Percentiles rank a stretch among this genome's conserved stretches.
phyloP scores from a whole-genome alignment of 2,113 vertebrate species.

The Indicator indicator region DNA sequence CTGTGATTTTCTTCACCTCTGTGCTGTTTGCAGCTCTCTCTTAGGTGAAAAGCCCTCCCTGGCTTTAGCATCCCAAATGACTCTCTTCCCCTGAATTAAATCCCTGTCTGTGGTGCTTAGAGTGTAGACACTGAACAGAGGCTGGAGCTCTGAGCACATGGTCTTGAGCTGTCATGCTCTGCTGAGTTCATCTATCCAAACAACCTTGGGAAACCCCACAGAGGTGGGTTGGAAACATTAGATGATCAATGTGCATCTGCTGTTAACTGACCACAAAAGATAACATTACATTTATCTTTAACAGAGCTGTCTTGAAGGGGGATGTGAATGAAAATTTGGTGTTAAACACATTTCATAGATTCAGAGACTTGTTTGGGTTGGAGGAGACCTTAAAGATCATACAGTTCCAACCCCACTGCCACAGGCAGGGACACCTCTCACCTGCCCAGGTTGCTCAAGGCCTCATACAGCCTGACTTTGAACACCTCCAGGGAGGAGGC shows the following conservation, averaged over 20 bases:
- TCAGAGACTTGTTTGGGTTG: not conserved
- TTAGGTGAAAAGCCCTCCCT: not conserved
- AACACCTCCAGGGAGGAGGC: too few species aligned
- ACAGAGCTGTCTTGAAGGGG: not conserved
- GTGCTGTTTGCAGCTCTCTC: not conserved
- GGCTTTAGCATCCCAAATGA: not conserved
- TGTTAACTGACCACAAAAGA: not conserved
- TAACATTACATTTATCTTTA: not conserved
- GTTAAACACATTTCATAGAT: not conserved
- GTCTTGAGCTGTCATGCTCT: not conserved
- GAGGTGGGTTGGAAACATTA: not conserved
- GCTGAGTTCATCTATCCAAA: not conserved
- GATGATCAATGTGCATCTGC: not conserved
- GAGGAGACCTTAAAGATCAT: too few species aligned
- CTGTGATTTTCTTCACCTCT: not conserved
- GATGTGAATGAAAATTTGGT: not conserved
- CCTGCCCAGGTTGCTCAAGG: too few species aligned
- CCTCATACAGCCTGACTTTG: too few species aligned
- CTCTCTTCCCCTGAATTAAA: not conserved
- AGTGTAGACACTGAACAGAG: not conserved
- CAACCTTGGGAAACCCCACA: fast-evolving
- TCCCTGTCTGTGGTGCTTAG: not conserved
- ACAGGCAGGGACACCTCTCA: too few species aligned
- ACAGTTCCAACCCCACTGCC: too few species aligned
- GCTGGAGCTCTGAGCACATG: not conserved